These are phyloP conservation scores for Dreissena rostriformis DNA, from an alignment of 1,140 invertebrate species.

Conservation along the genomic window DNA sequence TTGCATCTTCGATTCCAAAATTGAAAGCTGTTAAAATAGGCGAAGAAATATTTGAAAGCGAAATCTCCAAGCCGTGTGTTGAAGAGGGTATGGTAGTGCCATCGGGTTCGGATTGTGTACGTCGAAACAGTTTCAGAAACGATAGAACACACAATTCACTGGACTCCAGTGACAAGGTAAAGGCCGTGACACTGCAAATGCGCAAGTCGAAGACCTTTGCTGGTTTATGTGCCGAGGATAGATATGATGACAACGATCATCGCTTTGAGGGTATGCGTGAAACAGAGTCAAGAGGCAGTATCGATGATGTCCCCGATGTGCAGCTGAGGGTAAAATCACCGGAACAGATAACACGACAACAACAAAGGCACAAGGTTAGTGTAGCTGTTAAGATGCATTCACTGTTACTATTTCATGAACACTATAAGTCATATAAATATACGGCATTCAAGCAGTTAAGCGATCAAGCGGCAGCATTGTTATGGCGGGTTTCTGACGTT, in stretches of 20 bases:
- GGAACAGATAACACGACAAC: neutral
- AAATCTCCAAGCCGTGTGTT: neutral
- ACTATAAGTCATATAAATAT: too few relatives aligned
- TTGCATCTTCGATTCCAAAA: constrained; percentile 13
- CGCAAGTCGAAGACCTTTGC: constrained; percentile 44
- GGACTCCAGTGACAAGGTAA: neutral
- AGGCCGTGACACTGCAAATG: neutral
- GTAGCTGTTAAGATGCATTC: too few relatives aligned
- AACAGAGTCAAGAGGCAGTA: neutral
- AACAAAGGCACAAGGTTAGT: neutral
- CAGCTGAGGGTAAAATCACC: neutral
- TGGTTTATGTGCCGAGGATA: constrained; percentile 16
- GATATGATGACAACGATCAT: neutral
- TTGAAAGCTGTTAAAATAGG: constrained; percentile 49
- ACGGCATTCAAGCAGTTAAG: too few relatives aligned
- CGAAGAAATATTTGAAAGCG: constrained; percentile 46
- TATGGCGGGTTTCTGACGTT: too few relatives aligned
- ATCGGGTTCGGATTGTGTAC: too few relatives aligned
- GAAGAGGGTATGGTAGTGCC: too few relatives aligned
- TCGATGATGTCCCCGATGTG: neutral
- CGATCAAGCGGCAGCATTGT: too few relatives aligned
- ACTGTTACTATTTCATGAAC: too few relatives aligned
- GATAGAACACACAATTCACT: too few relatives aligned
- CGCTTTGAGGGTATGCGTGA: too few relatives aligned
- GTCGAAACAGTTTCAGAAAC: too few relatives aligned